Evolutionary conservation across 2,888 invertebrate species (phyloP).

Genomic region (Drosophila meridionalis): DNA sequence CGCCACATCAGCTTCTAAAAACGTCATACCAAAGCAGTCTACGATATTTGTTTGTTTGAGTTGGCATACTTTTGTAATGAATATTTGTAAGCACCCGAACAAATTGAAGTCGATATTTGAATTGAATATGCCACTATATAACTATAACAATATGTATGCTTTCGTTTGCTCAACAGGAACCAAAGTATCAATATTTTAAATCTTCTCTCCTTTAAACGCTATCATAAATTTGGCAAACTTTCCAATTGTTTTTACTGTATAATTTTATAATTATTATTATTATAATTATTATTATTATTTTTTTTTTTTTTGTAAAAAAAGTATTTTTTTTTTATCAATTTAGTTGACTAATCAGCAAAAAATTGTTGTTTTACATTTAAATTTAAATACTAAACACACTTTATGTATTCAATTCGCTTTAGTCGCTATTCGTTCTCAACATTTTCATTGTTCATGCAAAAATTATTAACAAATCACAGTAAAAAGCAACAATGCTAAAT

Average conservation of each 20-base stretch:
- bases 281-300: neutral
- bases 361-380: constrained; percentile 20
- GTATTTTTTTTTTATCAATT: constrained; percentile 46
- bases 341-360: constrained; percentile 60
- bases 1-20: constrained; percentile 21
- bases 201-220: constrained; percentile 33
- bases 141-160: constrained; percentile 39
- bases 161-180: constrained; percentile 65
- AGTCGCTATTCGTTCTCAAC: constrained; percentile 23
- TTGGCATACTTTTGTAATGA: constrained; percentile 20
- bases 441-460: constrained; percentile 61
- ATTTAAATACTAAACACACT: constrained; percentile 24
- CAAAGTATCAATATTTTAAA: constrained; percentile 61
- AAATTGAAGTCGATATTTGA: constrained; percentile 9
- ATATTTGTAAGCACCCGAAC: constrained; percentile 5
- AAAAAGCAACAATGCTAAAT: constrained; percentile 75
- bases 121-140: constrained; percentile 48
- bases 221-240: constrained; percentile 56
- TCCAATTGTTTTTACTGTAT: constrained; percentile 52
- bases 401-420: constrained; percentile 29
- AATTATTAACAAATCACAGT: constrained; percentile 77
- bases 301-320: constrained; percentile 46
- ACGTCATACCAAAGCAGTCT: constrained; percentile 58
- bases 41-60: constrained; percentile 36
- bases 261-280: constrained; percentile 8